Conservation (phyloP, 2,113 vertebrate species). For the Gnathonemus echidnorhynchus region DNA sequence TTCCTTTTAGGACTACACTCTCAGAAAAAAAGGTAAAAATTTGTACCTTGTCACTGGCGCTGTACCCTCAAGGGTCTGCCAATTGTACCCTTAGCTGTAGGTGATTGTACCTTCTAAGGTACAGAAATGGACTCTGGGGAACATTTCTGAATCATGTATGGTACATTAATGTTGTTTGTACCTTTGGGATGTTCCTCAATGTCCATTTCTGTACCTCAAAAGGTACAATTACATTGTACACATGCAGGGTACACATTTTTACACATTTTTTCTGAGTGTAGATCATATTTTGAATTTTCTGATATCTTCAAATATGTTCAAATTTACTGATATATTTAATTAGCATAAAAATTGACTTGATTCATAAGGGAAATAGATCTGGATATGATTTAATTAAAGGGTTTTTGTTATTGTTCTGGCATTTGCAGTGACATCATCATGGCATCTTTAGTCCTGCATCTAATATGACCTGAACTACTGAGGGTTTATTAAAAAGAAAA, state of each 20-base stretch:
- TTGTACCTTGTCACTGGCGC: no score
- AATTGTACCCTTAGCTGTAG: no score
- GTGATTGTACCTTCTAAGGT: no score
- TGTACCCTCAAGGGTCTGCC: no score
- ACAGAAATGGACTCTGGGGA: no score
- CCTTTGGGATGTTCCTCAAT: no score
- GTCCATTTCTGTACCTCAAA: no score
- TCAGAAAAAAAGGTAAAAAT: no score
- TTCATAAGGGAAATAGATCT: neutral
- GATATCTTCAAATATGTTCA: neutral
- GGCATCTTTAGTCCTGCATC: neutral
- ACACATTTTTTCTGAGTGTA: neutral
- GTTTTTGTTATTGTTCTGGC: neutral
- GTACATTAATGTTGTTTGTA: no score
- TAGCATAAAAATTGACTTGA: neutral
- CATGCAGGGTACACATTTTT: no score
- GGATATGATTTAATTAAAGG: neutral
- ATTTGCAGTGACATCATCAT: neutral
- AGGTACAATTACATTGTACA: no score
- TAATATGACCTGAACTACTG: neutral
- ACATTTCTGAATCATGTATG: no score
- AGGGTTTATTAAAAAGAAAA: neutral
- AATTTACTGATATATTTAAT: neutral
- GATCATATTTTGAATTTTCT: neutral
- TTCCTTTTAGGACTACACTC: neutral